Conservation (phyloP, 2,113 vertebrate species). For the Ceratotherium simum region DNA sequence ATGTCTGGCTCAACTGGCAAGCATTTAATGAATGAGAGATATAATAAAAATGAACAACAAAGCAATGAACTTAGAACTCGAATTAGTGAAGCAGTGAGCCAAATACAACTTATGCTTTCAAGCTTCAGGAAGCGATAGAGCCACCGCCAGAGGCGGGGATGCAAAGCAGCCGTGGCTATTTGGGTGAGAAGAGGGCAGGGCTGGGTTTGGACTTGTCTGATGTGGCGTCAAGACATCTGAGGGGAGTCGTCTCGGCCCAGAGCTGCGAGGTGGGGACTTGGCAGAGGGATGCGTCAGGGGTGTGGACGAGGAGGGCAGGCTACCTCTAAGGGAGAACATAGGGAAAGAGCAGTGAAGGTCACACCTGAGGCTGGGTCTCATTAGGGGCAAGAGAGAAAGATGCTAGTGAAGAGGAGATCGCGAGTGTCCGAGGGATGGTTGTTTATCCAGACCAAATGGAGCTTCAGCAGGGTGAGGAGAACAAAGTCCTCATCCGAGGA, state of each 20-base stretch:
- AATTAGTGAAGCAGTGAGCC: not conserved
- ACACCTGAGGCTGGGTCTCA: not conserved
- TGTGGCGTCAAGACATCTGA: not conserved
- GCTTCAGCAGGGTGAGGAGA: not conserved
- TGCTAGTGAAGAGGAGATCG: not conserved
- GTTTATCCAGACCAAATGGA: not conserved
- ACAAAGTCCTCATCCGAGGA: not conserved
- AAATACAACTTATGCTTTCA: not conserved
- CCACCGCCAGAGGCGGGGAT: too few relatives aligned
- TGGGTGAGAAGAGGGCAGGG: not conserved
- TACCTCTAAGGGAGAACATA: fast-evolving
- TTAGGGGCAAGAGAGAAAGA: not conserved
- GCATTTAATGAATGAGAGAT: not conserved
- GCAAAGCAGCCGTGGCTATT: not conserved
- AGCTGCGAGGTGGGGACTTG: not conserved
- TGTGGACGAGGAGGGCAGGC: not conserved
- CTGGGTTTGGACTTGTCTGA: not conserved
- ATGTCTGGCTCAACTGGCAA: not conserved
- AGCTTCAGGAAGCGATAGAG: not conserved
- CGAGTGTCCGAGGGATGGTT: not conserved
- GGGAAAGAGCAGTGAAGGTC: too few relatives aligned
- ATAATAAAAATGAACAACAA: not conserved
- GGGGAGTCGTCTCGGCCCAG: not conserved
- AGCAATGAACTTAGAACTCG: not conserved
- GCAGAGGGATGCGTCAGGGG: not conserved